These are phyloP conservation scores for Neotoxoptera formosana DNA, from an alignment of 1,140 invertebrate species.

Conservation along the genomic window DNA sequence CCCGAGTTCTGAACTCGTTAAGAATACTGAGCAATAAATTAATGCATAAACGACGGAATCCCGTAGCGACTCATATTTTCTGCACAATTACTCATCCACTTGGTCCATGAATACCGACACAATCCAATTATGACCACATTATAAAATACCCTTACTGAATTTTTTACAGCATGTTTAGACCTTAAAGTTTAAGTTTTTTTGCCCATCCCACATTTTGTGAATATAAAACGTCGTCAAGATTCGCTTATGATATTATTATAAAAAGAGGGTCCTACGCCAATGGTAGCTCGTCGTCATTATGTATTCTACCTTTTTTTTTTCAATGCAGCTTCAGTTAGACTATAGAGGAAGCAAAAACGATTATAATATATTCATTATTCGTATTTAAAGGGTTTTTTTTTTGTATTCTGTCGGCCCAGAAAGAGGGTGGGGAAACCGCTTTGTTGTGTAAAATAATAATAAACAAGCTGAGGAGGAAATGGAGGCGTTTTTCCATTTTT, in stretches of 20 bases:
- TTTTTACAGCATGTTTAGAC: slow-evolving; percentile 27
- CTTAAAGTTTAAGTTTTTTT: slow-evolving; percentile 29
- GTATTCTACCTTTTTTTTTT: slow-evolving; percentile 37
- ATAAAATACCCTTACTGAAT: slow-evolving; percentile 45
- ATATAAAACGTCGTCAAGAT: slow-evolving; percentile 53
- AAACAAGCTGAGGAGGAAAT: slow-evolving; percentile 50
- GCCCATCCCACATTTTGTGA: slow-evolving; percentile 35
- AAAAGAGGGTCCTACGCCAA: slow-evolving; percentile 29
- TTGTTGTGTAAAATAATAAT: slow-evolving; percentile 55
- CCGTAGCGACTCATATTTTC: slow-evolving; percentile 32
- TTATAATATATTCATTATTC: slow-evolving; percentile 55
- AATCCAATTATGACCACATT: slow-evolving; percentile 45
- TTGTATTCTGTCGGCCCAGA: slow-evolving; percentile 22
- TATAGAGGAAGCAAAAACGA: slow-evolving; percentile 42
- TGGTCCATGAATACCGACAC: slow-evolving; percentile 3
- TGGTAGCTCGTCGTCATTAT: slow-evolving; percentile 49
- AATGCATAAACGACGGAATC: slow-evolving; percentile 26
- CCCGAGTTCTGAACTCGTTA: slow-evolving; percentile 42
- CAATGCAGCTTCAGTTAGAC: slow-evolving; percentile 25
- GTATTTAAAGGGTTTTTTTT: slow-evolving; percentile 40
- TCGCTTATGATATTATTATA: slow-evolving; percentile 32
- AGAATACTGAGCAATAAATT: slow-evolving; percentile 11
- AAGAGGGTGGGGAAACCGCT: slow-evolving; percentile 47
- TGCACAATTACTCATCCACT: slow-evolving; percentile 46
- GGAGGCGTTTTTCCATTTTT: slow-evolving; percentile 47